Evolutionary conservation across 2,797 vertebrate species (phyloP).

Genomic region (Sparus aurata): DNA sequence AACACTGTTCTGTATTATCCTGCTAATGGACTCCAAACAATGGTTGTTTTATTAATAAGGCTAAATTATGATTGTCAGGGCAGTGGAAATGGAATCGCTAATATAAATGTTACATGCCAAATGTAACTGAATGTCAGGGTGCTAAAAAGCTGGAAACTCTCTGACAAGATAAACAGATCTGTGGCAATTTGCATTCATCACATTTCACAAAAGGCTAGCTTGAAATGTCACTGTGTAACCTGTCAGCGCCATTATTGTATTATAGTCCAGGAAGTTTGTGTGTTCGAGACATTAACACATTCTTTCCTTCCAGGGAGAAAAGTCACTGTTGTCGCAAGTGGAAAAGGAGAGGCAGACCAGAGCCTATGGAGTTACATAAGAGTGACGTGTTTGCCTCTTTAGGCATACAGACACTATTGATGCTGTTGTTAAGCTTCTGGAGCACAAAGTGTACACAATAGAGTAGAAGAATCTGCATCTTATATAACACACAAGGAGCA

Average conservation of each 20-base stretch:
- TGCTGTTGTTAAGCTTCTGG: not conserved
- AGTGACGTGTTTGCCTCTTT: constrained; percentile 12
- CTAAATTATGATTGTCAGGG: constrained; percentile 17
- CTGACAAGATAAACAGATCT: constrained; percentile 42
- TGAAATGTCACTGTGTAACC: constrained; percentile 56
- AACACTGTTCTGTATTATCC: not conserved
- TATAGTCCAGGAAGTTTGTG: not conserved
- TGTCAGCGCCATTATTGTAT: constrained; percentile 25
- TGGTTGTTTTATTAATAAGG: constrained; percentile 1
- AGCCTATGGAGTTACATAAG: constrained; percentile 40
- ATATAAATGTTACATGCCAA: constrained; percentile 28
- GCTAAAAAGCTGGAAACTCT: constrained; percentile 16
- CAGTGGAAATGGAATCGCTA: constrained; percentile 20
- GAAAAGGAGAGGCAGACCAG: constrained; percentile 22
- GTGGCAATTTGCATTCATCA: constrained; percentile 33
- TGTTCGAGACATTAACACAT: constrained; percentile 36
- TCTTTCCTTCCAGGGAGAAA: constrained; percentile 38
- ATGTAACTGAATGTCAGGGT: constrained; percentile 31
- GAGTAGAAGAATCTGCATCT: not conserved
- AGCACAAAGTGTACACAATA: not conserved
- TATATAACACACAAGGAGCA: not conserved
- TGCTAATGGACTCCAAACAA: constrained; percentile 9
- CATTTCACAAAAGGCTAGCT: constrained; percentile 36
- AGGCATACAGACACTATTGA: constrained; percentile 6
- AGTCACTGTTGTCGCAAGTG: constrained; percentile 26